A percentile compares a stretch with the other conserved stretches of the same genome.
phyloP scores from a whole-genome alignment of 2,888 invertebrate species.

The Zonitis immaculata region DNA sequence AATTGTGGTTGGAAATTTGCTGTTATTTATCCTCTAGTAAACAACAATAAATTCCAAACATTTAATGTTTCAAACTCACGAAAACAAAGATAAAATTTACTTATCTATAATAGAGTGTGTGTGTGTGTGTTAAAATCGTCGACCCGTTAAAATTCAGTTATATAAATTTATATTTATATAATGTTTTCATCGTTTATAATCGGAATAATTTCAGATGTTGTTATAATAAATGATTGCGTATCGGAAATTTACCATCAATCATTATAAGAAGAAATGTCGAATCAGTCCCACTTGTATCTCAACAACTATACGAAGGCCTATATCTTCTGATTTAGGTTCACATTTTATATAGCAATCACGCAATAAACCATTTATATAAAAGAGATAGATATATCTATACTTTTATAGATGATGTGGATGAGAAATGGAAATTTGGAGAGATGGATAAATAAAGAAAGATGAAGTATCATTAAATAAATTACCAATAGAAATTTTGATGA shows the following conservation, averaged over 20 bases:
- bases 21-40: background rate
- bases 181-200: background rate
- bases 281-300: conserved; percentile 17
- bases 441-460: no score
- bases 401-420: no score
- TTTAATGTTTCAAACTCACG: background rate
- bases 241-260: conserved; percentile 13
- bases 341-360: conserved; percentile 15
- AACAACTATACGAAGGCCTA: conserved; percentile 14
- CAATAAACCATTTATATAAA: conserved; percentile 8
- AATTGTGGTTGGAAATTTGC: background rate
- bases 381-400: background rate
- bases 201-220: no score
- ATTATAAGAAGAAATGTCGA: conserved; percentile 21
- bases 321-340: conserved; percentile 12
- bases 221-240: no score
- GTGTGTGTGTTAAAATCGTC: background rate
- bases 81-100: background rate
- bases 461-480: background rate
- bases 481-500: background rate
- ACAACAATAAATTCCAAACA: background rate
- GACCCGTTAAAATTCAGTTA: background rate
- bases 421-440: no score
- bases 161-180: no score
- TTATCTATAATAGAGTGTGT: no score